Evolutionary conservation across 1,140 invertebrate species (phyloP), one percentile per base, ranked within the genome.

Genomic region (Diuraphis noxia): DNA sequence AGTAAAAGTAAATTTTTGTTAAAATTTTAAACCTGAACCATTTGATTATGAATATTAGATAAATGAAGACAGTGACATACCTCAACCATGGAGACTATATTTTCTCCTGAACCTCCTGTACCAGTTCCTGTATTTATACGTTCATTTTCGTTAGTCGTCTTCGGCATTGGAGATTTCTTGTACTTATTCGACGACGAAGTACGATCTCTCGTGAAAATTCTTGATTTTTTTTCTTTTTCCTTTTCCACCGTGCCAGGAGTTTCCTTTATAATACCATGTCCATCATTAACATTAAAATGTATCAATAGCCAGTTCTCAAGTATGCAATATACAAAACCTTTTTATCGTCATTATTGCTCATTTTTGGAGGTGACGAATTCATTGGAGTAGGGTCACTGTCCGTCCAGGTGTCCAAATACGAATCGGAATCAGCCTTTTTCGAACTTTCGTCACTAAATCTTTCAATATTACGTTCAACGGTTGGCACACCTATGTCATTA

Each of bases 401-500:
- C 8, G 95, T 95, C 94, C 94, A 95, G 92, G 94, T 95, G 92
- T 95, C 95, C 88, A 94, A 94, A 93, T 95, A 95, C n/a, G 95
- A 95, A 93, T 96, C 95, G 56, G 95, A 95, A 93, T 96, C 95
- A 6, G 95, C 95, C 92, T 95, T 94, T 92, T 95, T 95, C 30
- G 95, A 95, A 93, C 95, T 95, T 92, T 96, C 95, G 92, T 96
- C 95, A 93, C 95, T 96, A 92, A 95, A 94, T 92, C 95, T 93
- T 90, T 95, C 95, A 46, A 92, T 79, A n/a, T 88, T 88, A 17
- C 92, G 86, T 90, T 92, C 92, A 77, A 87, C 38, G 72, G 77
- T 46, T 10, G 79, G 72, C 2, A 88, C 56, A 63, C 86, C 86
- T 86, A 92, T n/a, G 6, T 43, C 19, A 38, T 40, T 41, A 36